Percentiles rank a stretch among this genome's conserved stretches.
These are phyloP conservation scores for Platorchestia sp. DNA, from an alignment of 1,140 invertebrate genomes.

Conservation along the genomic window DNA sequence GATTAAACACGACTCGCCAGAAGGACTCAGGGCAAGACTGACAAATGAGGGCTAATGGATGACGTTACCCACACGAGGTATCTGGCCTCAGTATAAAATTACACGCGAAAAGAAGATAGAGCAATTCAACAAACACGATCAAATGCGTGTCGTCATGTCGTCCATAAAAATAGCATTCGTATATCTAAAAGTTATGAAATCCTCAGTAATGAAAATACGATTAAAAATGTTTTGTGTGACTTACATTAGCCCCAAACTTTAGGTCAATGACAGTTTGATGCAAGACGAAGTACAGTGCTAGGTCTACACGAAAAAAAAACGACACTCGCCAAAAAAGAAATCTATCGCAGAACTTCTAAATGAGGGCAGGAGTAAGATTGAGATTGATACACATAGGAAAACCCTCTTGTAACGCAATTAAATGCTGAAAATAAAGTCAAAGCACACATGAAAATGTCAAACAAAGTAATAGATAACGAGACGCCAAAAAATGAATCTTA, in stretches of 20 bases:
- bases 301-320: background rate
- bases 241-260: background rate
- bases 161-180: background rate
- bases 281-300: background rate
- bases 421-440: background rate
- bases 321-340: background rate
- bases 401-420: too few relatives aligned
- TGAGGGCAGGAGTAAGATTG: background rate
- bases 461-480: background rate
- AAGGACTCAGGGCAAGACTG: background rate
- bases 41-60: slow-evolving; percentile 13
- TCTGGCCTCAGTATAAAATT: background rate
- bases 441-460: background rate
- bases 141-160: background rate
- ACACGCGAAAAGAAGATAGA: background rate
- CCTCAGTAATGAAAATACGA: background rate
- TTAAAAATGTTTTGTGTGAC: background rate
- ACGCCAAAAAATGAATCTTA: background rate
- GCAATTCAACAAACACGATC: too few relatives aligned
- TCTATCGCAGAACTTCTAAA: background rate
- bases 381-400: background rate
- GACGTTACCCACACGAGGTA: background rate
- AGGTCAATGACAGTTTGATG: background rate
- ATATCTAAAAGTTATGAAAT: background rate
- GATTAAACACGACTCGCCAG: slow-evolving; percentile 22